These are phyloP conservation scores for Agrotis segetum DNA, from an alignment of 2,888 invertebrate species.

Conservation along the genomic window DNA sequence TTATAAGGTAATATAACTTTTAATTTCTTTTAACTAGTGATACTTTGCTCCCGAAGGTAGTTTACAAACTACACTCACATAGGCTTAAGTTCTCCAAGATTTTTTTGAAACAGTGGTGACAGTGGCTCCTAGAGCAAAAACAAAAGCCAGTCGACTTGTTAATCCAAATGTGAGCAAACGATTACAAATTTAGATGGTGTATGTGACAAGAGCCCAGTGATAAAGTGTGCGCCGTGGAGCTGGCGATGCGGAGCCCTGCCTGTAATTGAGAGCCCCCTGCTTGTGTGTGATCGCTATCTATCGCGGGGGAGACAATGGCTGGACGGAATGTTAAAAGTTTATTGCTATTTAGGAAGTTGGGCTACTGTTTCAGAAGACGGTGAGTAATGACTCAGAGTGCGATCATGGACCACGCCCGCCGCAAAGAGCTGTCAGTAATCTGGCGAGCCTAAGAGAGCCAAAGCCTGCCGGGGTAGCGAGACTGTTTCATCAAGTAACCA, in stretches of 20 bases:
- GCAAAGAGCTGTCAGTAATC: too few species aligned
- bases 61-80: too few species aligned
- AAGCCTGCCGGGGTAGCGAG: too few species aligned
- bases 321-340: slow-evolving; percentile 28
- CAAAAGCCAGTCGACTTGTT: slow-evolving; percentile 18
- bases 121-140: slow-evolving; percentile 16
- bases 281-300: slow-evolving; percentile 46
- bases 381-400: too few species aligned
- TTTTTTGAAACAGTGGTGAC: too few species aligned
- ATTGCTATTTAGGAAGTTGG: slow-evolving; percentile 1
- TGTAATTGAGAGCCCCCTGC: slow-evolving; percentile 60
- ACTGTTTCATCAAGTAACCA: too few species aligned
- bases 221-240: slow-evolving; percentile 67
- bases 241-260: slow-evolving; percentile 67
- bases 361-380: neutral
- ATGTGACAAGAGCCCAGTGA: slow-evolving; percentile 65
- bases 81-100: too few species aligned
- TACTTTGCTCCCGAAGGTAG: too few species aligned
- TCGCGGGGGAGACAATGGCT: slow-evolving; percentile 33
- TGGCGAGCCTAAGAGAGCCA: too few species aligned
- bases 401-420: too few species aligned
- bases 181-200: slow-evolving; percentile 57
- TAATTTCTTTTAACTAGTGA: too few species aligned
- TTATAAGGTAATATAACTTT: too few species aligned
- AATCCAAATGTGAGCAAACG: slow-evolving; percentile 30